Percentiles rank a stretch among this genome's conserved stretches.
These are phyloP conservation scores for Eumacrocentrus americanus DNA, from an alignment of 2,888 invertebrate species.

Conservation along the genomic window DNA sequence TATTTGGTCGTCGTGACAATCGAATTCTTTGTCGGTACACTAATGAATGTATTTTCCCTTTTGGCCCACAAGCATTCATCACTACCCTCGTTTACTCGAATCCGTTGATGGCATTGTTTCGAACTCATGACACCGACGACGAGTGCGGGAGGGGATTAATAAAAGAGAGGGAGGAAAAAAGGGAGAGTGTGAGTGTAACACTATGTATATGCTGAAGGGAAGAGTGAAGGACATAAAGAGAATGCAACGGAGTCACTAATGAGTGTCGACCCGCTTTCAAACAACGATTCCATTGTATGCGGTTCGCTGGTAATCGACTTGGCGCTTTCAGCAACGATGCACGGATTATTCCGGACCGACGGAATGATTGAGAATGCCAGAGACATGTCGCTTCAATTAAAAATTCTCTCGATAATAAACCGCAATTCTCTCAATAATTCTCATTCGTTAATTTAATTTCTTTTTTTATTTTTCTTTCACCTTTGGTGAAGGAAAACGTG, in stretches of 20 bases:
- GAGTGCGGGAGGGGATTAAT: background rate
- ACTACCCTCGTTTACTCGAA: background rate
- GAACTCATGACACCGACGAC: background rate
- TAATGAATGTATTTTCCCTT: background rate
- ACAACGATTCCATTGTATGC: slow-evolving; percentile 23
- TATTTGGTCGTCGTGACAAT: background rate
- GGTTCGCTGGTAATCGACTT: slow-evolving; percentile 18
- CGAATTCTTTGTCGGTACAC: background rate
- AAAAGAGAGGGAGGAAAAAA: background rate
- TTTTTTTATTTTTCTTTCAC: background rate
- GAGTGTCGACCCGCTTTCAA: slow-evolving; percentile 24
- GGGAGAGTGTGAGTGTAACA: background rate
- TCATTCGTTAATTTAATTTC: background rate
- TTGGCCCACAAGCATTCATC: background rate
- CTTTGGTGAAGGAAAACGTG: background rate
- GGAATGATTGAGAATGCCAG: background rate
- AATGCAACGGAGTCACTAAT: slow-evolving; percentile 22
- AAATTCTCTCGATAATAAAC: background rate
- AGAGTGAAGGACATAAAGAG: background rate
- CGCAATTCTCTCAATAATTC: too few species aligned
- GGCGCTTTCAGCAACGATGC: slow-evolving; percentile 15
- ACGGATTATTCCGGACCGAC: slow-evolving; percentile 18
- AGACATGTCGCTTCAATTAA: slow-evolving; percentile 5
- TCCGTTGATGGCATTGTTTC: slow-evolving; percentile 2
- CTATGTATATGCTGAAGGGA: background rate